Percentiles rank a stretch among this genome's conserved stretches.
Evolutionary conservation across 2,113 vertebrate species (phyloP).

Genomic region (Vimba vimba): DNA sequence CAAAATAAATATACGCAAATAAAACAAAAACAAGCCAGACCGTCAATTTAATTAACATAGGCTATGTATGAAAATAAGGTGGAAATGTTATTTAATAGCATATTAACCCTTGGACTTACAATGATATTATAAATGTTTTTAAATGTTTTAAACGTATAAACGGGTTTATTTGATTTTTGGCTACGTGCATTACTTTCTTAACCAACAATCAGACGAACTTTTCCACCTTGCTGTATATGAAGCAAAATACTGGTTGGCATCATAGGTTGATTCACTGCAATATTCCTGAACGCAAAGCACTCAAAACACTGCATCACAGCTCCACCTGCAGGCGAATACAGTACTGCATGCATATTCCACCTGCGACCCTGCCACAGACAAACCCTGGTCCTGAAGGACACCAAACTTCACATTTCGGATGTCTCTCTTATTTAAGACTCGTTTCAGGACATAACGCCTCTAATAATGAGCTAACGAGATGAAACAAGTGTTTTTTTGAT

Average conservation of each 20-base stretch:
- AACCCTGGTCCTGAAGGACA: neutral
- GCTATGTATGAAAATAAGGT: neutral
- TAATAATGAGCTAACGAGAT: neutral
- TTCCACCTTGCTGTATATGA: neutral
- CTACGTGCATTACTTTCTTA: neutral
- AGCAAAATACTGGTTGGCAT: neutral
- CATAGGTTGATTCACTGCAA: slow-evolving; percentile 17
- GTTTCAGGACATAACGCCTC: neutral
- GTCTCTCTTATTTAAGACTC: neutral
- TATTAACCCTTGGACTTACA: neutral
- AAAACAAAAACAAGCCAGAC: neutral
- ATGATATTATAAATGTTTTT: neutral
- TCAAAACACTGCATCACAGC: slow-evolving; percentile 79
- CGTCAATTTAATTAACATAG: neutral
- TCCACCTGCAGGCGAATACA: slow-evolving; percentile 75
- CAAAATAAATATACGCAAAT: neutral
- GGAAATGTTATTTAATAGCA: neutral
- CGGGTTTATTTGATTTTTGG: neutral
- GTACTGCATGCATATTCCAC: slow-evolving; percentile 31
- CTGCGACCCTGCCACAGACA: neutral
- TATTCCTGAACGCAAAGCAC: slow-evolving; percentile 36
- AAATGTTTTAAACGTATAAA: too few species aligned
- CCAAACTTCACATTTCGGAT: neutral
- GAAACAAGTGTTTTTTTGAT: neutral
- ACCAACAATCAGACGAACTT: slow-evolving; percentile 1